Evolutionary conservation across 2,113 vertebrate genomes (phyloP), one percentile per base, ranked within the genome.

Genomic region (Nanorana parkeri): DNA sequence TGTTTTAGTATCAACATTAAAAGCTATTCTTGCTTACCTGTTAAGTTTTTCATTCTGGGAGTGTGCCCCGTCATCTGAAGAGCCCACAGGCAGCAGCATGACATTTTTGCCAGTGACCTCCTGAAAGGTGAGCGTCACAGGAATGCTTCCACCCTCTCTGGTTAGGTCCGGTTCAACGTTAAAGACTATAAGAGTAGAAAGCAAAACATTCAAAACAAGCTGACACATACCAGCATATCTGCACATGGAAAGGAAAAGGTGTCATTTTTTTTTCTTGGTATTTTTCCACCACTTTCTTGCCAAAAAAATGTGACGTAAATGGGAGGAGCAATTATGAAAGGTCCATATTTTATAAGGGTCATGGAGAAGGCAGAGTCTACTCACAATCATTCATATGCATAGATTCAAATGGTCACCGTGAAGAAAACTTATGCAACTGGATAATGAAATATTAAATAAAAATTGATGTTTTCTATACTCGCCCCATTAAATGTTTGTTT

Each of bases 11-110:
- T 10, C 41, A 47, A 13, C 13, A 47, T 47, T 47, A 47, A 47
- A 6, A 47, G 41, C 11, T 47, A 60, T 20, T 60, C 10, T 20
- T 41, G 3, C 72, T 87, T 89, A 99, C 98, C 97, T 95, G 89
- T 99, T 99, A 73, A 99, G 68, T 83, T 99, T 99, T 84, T 99
- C 98, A 29, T 99, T 99, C 90, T 99, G 98, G 15, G 98, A 99
- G 88, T 99, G 98, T 20, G 98, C 98, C 0, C 97, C 97, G 2
- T 99, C 98, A 19, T 99, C 98, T 0, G 95, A 94, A 4, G 97
- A 96, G 10, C 97, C 98, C 23, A 99, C 69, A 1, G 98, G 98
- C 78, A 99, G 94, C 76, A 99, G 90, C 97, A 99, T 98, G 66
- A 99, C 97, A 1, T 96, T 99, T 47, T 93, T 95, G 68, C 98